These are phyloP conservation scores for Megalops atlanticus DNA, from an alignment of 2,113 vertebrate genomes.

Conservation along the genomic window DNA sequence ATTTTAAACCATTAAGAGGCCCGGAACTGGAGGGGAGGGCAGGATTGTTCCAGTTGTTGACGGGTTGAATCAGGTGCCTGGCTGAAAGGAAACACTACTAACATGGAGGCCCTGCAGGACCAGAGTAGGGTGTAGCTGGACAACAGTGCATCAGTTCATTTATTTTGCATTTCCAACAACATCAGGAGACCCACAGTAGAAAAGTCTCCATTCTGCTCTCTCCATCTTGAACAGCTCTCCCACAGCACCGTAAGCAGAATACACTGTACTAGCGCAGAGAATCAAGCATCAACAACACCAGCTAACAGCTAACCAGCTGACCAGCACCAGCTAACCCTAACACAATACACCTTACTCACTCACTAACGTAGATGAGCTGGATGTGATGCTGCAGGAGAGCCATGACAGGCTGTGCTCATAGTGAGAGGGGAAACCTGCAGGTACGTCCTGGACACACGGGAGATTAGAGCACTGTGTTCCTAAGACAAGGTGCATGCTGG, in stretches of 20 bases:
- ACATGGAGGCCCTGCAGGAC: neutral
- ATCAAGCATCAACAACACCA: neutral
- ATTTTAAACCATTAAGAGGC: neutral
- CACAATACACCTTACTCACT: too few species aligned
- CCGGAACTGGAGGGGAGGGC: neutral
- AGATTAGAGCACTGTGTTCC: neutral
- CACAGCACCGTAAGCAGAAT: too few species aligned
- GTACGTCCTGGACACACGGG: neutral
- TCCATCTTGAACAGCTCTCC: neutral
- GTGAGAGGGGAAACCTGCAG: too few species aligned
- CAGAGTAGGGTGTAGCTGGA: neutral
- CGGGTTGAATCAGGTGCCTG: neutral
- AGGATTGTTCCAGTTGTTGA: neutral
- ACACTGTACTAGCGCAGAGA: too few species aligned
- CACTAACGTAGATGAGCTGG: too few species aligned
- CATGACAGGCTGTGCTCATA: too few species aligned
- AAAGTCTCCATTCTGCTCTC: neutral
- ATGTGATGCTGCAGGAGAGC: too few species aligned
- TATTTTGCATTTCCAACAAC: constrained; percentile 1
- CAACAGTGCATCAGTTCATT: neutral
- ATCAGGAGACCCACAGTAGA: neutral
- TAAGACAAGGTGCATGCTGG: neutral
- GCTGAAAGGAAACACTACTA: neutral
- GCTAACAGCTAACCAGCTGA: too few species aligned
- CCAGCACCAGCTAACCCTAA: neutral